A percentile compares a stretch with the other conserved stretches of the same genome.
phyloP scores from a whole-genome alignment of 1,140 invertebrate genomes.

The Drosophila subpulchrella region DNA sequence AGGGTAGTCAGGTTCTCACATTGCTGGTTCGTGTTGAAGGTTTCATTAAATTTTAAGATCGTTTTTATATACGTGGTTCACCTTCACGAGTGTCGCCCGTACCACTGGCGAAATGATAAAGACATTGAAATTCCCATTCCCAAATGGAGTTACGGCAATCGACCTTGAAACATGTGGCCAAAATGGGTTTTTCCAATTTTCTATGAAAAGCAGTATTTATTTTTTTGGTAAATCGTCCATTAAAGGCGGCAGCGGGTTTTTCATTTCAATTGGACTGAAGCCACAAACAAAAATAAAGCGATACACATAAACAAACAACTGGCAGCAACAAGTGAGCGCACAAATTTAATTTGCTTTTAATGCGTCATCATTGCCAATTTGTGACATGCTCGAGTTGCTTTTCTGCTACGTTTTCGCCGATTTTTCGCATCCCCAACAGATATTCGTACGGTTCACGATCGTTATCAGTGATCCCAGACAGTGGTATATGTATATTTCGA shows the following conservation, averaged over 20 bases:
- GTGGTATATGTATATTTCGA: not conserved
- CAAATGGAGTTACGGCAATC: constrained; percentile 19
- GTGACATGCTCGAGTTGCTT: constrained; percentile 28
- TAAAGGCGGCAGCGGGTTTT: constrained; percentile 57
- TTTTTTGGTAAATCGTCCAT: constrained; percentile 42
- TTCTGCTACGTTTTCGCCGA: not conserved
- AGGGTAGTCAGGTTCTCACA: not conserved
- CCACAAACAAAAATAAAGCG: constrained; percentile 33
- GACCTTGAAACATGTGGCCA: constrained; percentile 62
- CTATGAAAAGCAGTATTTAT: constrained; percentile 53
- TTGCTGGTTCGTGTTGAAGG: no score
- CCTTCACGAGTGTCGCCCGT: not conserved
- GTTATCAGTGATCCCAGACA: constrained; percentile 20
- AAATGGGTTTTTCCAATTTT: constrained; percentile 39
- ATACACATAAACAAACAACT: constrained; percentile 32
- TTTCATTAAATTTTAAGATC: no score
- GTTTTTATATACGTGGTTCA: not conserved
- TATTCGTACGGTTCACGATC: constrained; percentile 6
- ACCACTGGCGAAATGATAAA: constrained; percentile 12
- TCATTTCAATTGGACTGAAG: constrained; percentile 27
- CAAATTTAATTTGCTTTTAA: constrained; percentile 68
- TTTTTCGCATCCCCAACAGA: constrained; percentile 9
- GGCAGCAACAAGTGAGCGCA: constrained; percentile 61
- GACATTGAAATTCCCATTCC: constrained; percentile 23
- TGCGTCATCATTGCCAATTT: constrained; percentile 70